These are phyloP conservation scores for Drosophila anomalipes DNA, from an alignment of 2,888 invertebrate species.

Conservation along the genomic window DNA sequence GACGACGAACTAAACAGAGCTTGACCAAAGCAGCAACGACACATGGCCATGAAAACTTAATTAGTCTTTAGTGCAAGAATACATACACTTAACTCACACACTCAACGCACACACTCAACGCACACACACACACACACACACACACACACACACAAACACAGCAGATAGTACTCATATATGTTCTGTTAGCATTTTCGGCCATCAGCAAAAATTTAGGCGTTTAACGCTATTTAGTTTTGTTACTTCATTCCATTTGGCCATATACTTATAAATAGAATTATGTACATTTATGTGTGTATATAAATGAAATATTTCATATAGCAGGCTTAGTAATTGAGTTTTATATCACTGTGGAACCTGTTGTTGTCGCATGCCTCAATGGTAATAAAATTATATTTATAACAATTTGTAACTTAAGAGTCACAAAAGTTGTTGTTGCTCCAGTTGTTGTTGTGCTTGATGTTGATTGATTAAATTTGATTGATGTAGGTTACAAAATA, in stretches of 20 bases:
- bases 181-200: slow-evolving; percentile 24
- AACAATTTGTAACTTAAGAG: slow-evolving; percentile 43
- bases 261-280: slow-evolving; percentile 10
- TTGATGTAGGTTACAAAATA: slow-evolving; percentile 63
- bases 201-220: slow-evolving; percentile 26
- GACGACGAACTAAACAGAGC: slow-evolving; percentile 49
- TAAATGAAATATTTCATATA: neutral
- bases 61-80: slow-evolving; percentile 75
- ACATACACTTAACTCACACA: slow-evolving; percentile 51
- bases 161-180: slow-evolving; percentile 9
- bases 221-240: slow-evolving; percentile 54
- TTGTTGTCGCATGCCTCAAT: slow-evolving; percentile 32
- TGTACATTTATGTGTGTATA: neutral
- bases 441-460: slow-evolving; percentile 5
- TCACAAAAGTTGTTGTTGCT: slow-evolving; percentile 1
- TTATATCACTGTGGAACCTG: slow-evolving; percentile 33
- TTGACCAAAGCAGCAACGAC: slow-evolving; percentile 41
- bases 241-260: slow-evolving; percentile 44
- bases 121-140: slow-evolving; percentile 24
- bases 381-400: slow-evolving; percentile 55
- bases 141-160: slow-evolving; percentile 13
- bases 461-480: slow-evolving; percentile 62
- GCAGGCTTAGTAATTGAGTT: slow-evolving; percentile 10
- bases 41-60: slow-evolving; percentile 77
- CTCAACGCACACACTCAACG: slow-evolving; percentile 26